Evolutionary conservation across 1,140 invertebrate species (phyloP).

Genomic region (Bombus picipes): DNA sequence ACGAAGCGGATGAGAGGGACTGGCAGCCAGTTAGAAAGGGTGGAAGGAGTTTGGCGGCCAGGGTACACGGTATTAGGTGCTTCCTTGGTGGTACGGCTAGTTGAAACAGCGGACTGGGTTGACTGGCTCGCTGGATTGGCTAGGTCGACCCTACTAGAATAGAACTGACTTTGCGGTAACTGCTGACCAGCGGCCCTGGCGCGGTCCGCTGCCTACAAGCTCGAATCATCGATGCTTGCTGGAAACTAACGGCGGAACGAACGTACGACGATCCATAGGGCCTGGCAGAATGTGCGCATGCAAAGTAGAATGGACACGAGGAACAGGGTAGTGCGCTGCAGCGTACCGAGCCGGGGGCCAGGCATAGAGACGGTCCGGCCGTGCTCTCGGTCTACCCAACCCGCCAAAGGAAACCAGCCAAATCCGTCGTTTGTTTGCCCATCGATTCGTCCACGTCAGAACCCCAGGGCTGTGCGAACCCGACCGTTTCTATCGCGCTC

Average conservation of each 20-base stretch:
- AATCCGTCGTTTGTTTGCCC: conserved; percentile 69
- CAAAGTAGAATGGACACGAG: conserved; percentile 62
- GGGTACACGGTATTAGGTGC: conserved; percentile 63
- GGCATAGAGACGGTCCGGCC: conserved; percentile 33
- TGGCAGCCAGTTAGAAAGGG: conserved; percentile 36
- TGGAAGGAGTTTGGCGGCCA: conserved; percentile 41
- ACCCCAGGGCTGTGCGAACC: conserved; percentile 43
- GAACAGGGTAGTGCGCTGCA: background rate
- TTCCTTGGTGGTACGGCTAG: conserved; percentile 69
- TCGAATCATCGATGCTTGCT: conserved; percentile 71
- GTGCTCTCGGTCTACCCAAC: conserved; percentile 24
- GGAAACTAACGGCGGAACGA: conserved; percentile 61
- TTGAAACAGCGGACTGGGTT: conserved; percentile 48
- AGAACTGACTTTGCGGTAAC: conserved; percentile 76
- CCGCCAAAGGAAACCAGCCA: conserved; percentile 66
- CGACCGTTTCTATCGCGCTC: conserved; percentile 44
- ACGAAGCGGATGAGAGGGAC: conserved; percentile 41
- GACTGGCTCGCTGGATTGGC: conserved; percentile 47
- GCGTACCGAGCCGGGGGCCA: background rate
- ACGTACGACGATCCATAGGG: conserved; percentile 54
- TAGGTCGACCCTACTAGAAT: conserved; percentile 54
- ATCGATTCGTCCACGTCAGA: conserved; percentile 66
- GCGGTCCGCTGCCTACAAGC: conserved; percentile 68
- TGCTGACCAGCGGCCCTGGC: conserved; percentile 69
- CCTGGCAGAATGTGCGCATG: conserved; percentile 63